Percentiles rank a stretch among this genome's conserved stretches.
Evolutionary conservation across 2,113 vertebrate genomes (phyloP).

Genomic region (Ammodramus savannarum): DNA sequence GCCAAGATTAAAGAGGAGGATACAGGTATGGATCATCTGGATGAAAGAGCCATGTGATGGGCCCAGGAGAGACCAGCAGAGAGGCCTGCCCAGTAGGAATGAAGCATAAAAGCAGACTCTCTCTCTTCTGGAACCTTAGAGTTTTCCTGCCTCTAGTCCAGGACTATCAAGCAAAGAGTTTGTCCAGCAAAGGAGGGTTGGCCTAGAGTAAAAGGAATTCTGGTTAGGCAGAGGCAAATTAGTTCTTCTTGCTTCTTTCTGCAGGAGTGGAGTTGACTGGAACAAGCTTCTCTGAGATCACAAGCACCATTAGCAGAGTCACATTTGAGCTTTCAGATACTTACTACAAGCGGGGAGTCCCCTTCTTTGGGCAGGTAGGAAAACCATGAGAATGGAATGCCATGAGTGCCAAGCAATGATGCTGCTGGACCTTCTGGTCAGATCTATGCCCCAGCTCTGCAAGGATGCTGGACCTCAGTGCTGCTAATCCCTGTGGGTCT

Average conservation of each 20-base stretch:
- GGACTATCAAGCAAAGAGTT: not conserved
- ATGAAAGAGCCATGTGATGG: not conserved
- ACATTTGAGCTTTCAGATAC: slow-evolving; percentile 60
- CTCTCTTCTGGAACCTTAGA: not conserved
- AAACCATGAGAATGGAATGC: not conserved
- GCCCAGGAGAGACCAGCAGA: not conserved
- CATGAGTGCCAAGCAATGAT: not conserved
- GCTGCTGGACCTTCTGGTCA: not conserved
- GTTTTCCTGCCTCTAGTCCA: not conserved
- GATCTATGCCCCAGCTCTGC: not conserved
- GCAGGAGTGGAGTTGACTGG: slow-evolving; percentile 69
- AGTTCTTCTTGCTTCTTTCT: not conserved
- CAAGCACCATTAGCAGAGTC: slow-evolving; percentile 55
- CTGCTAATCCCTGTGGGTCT: not conserved
- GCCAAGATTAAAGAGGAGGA: slow-evolving; percentile 75
- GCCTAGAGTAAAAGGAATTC: not conserved
- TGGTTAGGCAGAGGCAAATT: not conserved
- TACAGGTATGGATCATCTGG: slow-evolving; percentile 63
- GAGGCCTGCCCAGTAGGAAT: not conserved
- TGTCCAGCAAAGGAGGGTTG: not conserved
- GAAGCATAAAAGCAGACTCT: not conserved
- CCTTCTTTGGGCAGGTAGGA: slow-evolving; percentile 73
- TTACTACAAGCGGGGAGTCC: slow-evolving; percentile 67
- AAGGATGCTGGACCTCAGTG: not conserved
- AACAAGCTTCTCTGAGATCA: slow-evolving; percentile 53